Percentiles rank a stretch among this genome's conserved stretches.
phyloP scores from a whole-genome alignment of 1,140 invertebrate genomes.

The Diploscapter pachys region DNA sequence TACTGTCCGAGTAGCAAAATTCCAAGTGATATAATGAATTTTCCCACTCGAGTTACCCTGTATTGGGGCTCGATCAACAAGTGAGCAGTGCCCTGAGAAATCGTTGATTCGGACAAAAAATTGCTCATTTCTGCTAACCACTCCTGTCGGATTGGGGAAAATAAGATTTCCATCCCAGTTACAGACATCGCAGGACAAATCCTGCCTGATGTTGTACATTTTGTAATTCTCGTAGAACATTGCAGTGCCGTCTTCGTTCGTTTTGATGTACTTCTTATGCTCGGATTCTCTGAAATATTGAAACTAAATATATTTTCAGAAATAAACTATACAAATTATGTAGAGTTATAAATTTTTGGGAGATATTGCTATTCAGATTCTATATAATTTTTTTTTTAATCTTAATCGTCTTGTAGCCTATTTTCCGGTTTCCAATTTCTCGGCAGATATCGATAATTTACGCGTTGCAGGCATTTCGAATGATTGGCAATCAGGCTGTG shows the following conservation, averaged over 20 bases:
- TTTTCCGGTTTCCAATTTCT: no score
- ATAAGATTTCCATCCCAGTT: slow-evolving; percentile 9
- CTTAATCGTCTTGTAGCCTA: no score
- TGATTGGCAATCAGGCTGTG: background rate
- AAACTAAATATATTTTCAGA: background rate
- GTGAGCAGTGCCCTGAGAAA: slow-evolving; percentile 20
- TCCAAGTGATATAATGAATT: slow-evolving; percentile 7
- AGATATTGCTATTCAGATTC: background rate
- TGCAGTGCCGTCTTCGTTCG: slow-evolving; percentile 11
- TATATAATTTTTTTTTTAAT: no score
- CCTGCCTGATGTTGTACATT: slow-evolving; percentile 12
- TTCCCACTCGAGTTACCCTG: slow-evolving; percentile 10
- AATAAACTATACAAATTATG: background rate
- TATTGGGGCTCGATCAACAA: slow-evolving; percentile 23
- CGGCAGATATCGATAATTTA: no score
- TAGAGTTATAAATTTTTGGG: background rate
- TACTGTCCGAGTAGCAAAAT: slow-evolving; percentile 22
- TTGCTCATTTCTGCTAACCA: slow-evolving; percentile 3
- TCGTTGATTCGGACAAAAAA: background rate
- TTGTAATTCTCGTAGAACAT: slow-evolving; percentile 37
- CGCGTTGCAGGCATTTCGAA: no score
- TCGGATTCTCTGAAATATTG: slow-evolving; percentile 25
- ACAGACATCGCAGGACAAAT: slow-evolving; percentile 25
- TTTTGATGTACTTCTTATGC: slow-evolving; percentile 25
- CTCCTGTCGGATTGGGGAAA: slow-evolving; percentile 25